Percentiles rank a stretch among this genome's conserved stretches.
Conservation (phyloP, 2,113 vertebrate genomes). For the Psilopogon haemacephalus region DNA sequence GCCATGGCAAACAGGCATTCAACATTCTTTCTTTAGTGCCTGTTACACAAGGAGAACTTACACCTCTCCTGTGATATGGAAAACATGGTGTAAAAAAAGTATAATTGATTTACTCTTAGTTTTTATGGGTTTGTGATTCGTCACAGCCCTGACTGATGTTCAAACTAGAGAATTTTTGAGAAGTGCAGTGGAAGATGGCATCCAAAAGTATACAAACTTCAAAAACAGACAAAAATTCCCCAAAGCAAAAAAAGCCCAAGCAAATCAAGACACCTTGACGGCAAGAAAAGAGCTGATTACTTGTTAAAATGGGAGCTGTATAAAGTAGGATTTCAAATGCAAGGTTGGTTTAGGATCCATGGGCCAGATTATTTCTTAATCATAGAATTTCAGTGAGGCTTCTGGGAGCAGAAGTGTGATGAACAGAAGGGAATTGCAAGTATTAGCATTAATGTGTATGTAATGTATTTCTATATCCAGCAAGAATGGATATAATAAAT, state of each 20-base stretch:
- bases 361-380: neutral
- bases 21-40: neutral
- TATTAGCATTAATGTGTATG: neutral
- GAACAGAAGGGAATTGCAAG: neutral
- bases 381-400: neutral
- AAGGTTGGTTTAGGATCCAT: neutral
- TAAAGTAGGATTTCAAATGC: neutral
- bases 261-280: neutral
- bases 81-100: neutral
- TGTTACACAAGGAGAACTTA: neutral
- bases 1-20: neutral
- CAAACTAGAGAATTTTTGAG: neutral
- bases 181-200: neutral
- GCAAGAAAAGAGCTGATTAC: neutral
- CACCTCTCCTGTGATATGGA: neutral
- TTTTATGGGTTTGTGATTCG: neutral
- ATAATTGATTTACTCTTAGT: neutral
- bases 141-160: rapidly evolving
- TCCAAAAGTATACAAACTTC: neutral
- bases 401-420: neutral
- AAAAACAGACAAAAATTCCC: neutral
- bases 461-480: neutral
- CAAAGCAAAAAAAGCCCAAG: neutral
- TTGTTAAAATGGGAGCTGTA: neutral
- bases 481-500: neutral